Base-by-base conservation (phyloP, 2,888 invertebrate species). In the Eretmocerus hayati region DNA sequence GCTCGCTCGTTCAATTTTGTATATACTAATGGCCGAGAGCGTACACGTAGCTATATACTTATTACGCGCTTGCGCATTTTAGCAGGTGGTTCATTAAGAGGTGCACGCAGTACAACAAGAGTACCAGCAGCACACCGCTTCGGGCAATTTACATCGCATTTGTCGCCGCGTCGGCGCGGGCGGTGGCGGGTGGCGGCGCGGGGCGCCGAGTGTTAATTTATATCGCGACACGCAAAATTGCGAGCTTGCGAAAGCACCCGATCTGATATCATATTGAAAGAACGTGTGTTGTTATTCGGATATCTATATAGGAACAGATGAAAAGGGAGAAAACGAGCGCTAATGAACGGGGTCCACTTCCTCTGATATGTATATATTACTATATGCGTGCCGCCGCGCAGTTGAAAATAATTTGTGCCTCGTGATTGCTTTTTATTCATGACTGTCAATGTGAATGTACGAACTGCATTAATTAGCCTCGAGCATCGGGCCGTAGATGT, bases 81-180 rank as follows among this genome's bases (percentile, higher is more conserved):
- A 48, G 53, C 53, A 50, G 49, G 50, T 48, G 50, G 53, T 49
- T 50, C 50, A 54, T 50, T 51, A 53, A 47, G 41, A 33, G 48
- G 41, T n/a, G n/a, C n/a, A n/a, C n/a, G n/a, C n/a, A n/a, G n/a
- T n/a, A n/a, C n/a, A n/a, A n/a, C n/a, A n/a, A n/a, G n/a, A n/a
- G n/a, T n/a, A n/a, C n/a, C 33, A n/a, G 35, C 19, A 26, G 21
- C 22, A 31, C 54, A 50, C 38, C 8, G 38, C 21, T 38, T 20
- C 41, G 56, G 54, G 51, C 60, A 57, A 61, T 61, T 61, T 60
- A 60, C 59, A 56, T 53, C 48, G 42, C 52, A 50, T 39, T 44
- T 36, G 46, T 50, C 40, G 38, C 49, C 38, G 40, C 23, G n/a
- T n/a, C n/a, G n/a, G n/a, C n/a, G n/a, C n/a, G n/a, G n/a, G n/a